Base-by-base conservation (phyloP, 2,888 invertebrate species). In the Eilema caniola region DNA sequence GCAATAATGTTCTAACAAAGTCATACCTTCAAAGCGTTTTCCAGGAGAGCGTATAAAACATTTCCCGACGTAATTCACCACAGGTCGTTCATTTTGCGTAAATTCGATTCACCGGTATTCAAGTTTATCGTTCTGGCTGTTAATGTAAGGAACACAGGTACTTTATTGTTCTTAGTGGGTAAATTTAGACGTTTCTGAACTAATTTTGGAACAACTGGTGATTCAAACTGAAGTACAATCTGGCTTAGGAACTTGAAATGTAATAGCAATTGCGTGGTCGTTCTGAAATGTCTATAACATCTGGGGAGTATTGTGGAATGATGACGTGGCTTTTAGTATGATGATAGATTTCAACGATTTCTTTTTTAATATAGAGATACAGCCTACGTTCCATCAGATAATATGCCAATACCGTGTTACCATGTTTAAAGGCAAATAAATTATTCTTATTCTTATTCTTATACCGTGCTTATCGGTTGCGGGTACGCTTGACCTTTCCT, bases 201-300 rank as follows among this genome's bases (percentile, higher is more conserved):
- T 81, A 82, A 82, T 78, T 80, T 71, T 78, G 72, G 80, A 82
- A 76, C 80, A 75, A 70, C 68, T 57, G 69, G 72, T 81, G 80
- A 80, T 76, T 82, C 78, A 82, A 74, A 67, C 69, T 62, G 71
- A 70, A 24, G 65, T 47, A 66, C 61, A 67, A 71, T 75, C 75
- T 80, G 71, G 74, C 63, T 66, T 75, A 71, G 59, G 66, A 65
- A 67, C n/a, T 47, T 75, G 66, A 67, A 75, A 73, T 67, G 67
- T 68, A 67, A 41, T 56, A 67, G 62, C 41, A 8, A 23, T 64
- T 59, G 53, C 67, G 62, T 66, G 57, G 59, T 8, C 41, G 57
- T 10, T 16, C 5, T 28, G 66, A 57, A 59, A 70, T 28, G 59
- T 63, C 28, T 69, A 12, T 33, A 25, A 66, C 57, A 60, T 60